A percentile compares a stretch with the other conserved stretches of the same genome.
phyloP scores from a whole-genome alignment of 2,113 vertebrate genomes.

The Mormoops blainvillei region DNA sequence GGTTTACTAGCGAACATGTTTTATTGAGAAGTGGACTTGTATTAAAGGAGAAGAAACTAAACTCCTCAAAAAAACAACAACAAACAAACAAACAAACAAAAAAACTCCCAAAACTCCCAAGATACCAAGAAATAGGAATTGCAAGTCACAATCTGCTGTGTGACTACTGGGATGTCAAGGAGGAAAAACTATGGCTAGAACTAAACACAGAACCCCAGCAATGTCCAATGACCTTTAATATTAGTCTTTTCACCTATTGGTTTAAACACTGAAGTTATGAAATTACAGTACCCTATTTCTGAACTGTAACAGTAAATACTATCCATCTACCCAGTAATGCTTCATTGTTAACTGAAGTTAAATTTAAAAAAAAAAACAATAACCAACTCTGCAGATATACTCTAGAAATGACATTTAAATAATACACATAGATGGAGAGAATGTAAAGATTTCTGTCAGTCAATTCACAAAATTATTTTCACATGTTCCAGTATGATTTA shows the following conservation, averaged over 20 bases:
- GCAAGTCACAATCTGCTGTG: neutral
- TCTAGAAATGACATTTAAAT: constrained; percentile 10
- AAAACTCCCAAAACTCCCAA: too few relatives aligned
- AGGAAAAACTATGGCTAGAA: neutral
- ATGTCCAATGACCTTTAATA: neutral
- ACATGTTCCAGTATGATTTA: neutral
- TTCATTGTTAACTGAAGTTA: neutral
- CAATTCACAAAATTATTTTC: neutral
- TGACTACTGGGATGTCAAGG: neutral
- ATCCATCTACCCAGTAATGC: neutral
- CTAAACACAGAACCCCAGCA: neutral
- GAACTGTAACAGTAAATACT: neutral
- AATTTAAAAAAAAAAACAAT: neutral
- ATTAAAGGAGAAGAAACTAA: neutral
- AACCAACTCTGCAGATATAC: neutral
- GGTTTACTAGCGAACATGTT: neutral
- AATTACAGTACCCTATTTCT: neutral
- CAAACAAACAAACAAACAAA: neutral
- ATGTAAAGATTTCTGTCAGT: neutral
- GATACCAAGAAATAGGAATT: neutral
- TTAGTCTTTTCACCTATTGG: neutral
- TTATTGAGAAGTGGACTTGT: neutral
- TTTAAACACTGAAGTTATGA: neutral
- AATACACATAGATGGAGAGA: neutral
- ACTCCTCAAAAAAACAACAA: neutral